phyloP scores from a whole-genome alignment of 2,888 invertebrate species.

The Rapana venosa region DNA sequence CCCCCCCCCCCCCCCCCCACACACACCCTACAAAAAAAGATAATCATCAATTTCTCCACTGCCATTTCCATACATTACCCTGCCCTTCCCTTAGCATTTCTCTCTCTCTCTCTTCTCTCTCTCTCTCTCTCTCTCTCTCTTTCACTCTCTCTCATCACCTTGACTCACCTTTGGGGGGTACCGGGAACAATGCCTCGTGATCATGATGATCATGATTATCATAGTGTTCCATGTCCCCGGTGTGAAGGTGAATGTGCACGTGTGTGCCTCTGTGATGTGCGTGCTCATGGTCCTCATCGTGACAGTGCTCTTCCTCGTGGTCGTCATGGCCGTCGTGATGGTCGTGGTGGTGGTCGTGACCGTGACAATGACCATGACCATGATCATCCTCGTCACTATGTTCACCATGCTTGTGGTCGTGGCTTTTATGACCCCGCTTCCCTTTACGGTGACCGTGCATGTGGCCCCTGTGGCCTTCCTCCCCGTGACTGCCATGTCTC shows the following conservation, averaged over 20 bases:
- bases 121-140: neutral
- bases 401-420: neutral
- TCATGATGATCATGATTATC: neutral
- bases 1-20: no score
- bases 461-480: neutral
- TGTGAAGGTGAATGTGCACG: slow-evolving; percentile 42
- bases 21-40: no score
- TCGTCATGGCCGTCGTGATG: neutral
- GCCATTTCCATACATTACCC: no score
- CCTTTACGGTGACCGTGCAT: neutral
- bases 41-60: no score
- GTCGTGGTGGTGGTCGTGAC: neutral
- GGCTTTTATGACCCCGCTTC: neutral
- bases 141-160: neutral
- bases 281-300: neutral
- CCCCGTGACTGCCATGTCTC: neutral
- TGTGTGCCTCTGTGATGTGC: neutral
- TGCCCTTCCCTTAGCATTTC: no score
- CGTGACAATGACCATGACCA: neutral
- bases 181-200: neutral
- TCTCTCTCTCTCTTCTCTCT: no score
- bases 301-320: neutral
- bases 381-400: neutral
- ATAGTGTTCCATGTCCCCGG: neutral
- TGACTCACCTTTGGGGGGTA: slow-evolving; percentile 6